phyloP scores from a whole-genome alignment of 1,140 invertebrate genomes.

The Hormaphis cornu region DNA sequence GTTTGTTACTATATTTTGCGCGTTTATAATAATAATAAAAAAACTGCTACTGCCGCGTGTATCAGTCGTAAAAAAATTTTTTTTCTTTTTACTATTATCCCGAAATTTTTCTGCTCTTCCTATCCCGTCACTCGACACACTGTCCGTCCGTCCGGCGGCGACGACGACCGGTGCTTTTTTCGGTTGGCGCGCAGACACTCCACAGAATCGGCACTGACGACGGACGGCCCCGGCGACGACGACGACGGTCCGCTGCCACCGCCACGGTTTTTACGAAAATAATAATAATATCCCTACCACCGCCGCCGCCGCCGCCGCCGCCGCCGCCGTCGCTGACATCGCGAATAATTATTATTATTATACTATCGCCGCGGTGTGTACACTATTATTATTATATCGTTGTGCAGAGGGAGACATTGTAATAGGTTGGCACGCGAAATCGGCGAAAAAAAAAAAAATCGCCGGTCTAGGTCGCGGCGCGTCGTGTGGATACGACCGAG shows the following conservation, averaged over 20 bases:
- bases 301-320: no score
- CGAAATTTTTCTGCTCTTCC: no score
- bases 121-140: no score
- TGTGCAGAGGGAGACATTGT: slow-evolving; percentile 19
- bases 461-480: no score
- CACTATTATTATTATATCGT: background rate
- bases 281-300: slow-evolving; percentile 30
- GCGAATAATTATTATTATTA: slow-evolving; percentile 13
- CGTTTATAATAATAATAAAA: no score
- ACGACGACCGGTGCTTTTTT: slow-evolving; percentile 4
- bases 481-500: no score
- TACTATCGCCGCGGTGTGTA: background rate
- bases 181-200: slow-evolving; percentile 30
- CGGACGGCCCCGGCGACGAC: background rate
- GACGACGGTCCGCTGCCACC: background rate
- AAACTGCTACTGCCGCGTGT: no score
- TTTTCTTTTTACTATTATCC: background rate
- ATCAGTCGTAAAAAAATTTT: no score
- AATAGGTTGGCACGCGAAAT: no score
- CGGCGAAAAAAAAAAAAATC: no score
- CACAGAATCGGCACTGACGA: slow-evolving; percentile 29
- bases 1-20: no score
- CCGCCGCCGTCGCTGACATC: background rate
- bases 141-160: background rate
- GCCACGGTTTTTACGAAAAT: background rate